Evolutionary conservation across 1,140 invertebrate species (phyloP).

Genomic region (Leptopilina boulardi): DNA sequence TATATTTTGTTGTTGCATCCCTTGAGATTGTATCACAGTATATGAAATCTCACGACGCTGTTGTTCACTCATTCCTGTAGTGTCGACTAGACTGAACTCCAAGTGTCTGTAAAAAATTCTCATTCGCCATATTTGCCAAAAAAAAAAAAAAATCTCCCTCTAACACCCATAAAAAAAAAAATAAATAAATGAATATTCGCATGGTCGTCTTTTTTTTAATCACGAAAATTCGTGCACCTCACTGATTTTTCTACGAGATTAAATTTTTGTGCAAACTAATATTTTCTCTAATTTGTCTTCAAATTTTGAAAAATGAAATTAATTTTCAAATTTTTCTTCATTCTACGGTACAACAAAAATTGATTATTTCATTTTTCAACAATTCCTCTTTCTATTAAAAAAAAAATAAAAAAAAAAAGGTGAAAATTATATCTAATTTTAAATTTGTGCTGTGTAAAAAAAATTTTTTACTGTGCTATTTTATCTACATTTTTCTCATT

Average conservation of each 20-base stretch:
- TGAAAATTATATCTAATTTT: no score
- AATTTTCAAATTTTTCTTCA: no score
- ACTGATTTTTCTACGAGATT: not conserved
- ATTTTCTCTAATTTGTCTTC: not conserved
- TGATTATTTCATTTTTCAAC: no score
- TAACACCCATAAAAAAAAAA: not conserved
- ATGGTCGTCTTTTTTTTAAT: not conserved
- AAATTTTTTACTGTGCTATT: no score
- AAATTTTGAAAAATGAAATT: no score
- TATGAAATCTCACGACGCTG: conserved; percentile 94
- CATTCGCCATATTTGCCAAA: conserved; percentile 18
- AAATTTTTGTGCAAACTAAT: not conserved
- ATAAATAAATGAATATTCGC: not conserved
- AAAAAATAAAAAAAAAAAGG: not conserved
- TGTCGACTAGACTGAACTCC: conserved; percentile 93
- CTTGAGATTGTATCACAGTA: conserved; percentile 85
- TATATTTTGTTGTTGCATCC: conserved; percentile 63
- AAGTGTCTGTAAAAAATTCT: conserved; percentile 79
- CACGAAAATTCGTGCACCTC: conserved; percentile 3
- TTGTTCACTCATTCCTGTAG: conserved; percentile 90
- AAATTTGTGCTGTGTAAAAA: conserved; percentile 11
- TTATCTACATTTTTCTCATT: not conserved
- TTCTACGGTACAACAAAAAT: no score
- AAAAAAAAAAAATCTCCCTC: not conserved
- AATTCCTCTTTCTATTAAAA: no score